Evolutionary conservation across 2,113 vertebrate genomes (phyloP).

Genomic region (Calidris pugnax): DNA sequence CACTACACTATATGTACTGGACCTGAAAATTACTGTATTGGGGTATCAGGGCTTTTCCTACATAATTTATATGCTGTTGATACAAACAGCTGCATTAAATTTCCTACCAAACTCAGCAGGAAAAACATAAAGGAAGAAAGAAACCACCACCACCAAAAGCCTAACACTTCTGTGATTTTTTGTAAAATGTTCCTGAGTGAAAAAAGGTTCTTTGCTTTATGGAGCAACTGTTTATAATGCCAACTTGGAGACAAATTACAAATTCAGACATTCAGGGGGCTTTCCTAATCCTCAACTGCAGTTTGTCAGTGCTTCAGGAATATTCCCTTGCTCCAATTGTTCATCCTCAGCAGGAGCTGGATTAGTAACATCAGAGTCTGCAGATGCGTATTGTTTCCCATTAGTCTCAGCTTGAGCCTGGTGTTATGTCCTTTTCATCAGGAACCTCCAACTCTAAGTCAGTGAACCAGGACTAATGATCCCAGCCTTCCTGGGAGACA

Average conservation of each 20-base stretch:
- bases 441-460: constrained; percentile 51
- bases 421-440: constrained; percentile 65
- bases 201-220: neutral
- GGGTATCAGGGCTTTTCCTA: neutral
- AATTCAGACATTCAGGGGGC: constrained; percentile 43
- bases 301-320: constrained; percentile 56
- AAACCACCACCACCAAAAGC: neutral
- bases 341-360: constrained; percentile 60
- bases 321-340: constrained; percentile 65
- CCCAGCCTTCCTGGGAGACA: constrained; percentile 61
- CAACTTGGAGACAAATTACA: constrained; percentile 28
- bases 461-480: constrained; percentile 74
- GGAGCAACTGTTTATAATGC: constrained; percentile 22
- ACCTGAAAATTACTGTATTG: neutral
- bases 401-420: constrained; percentile 70
- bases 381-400: constrained; percentile 69
- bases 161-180: neutral
- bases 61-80: neutral
- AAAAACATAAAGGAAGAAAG: neutral
- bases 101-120: neutral
- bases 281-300: constrained; percentile 61
- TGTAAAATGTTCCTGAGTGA: neutral
- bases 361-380: constrained; percentile 70
- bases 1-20: neutral
- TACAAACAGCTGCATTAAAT: neutral